Base-by-base conservation (phyloP, 2,113 vertebrate genomes). In the Riparia riparia region DNA sequence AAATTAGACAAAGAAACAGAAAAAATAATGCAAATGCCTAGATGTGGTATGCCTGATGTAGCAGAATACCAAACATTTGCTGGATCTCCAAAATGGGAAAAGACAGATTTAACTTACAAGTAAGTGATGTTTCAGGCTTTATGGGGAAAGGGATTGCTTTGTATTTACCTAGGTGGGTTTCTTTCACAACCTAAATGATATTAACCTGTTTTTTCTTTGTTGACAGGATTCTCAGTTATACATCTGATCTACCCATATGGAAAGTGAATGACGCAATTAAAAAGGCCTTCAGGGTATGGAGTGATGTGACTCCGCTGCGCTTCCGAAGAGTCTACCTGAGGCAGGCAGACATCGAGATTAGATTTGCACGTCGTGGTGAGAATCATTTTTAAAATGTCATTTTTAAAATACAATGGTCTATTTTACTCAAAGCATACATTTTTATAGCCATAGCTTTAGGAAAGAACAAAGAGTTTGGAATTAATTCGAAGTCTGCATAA, bases 21-120 rank as follows among this genome's bases (percentile, higher is more conserved):
- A 88, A 44, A 54, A 28, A 65, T 91, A 18, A 94, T 98, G 66
- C 65, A 72, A 61, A 32, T 32, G 31, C 97, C 98, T 56, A 93
- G 98, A 76, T 98, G 98, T 83, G 98, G 98, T 17, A 4, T 98
- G 6, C 96, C 98, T 0, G 98, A 98, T 83, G 8, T 93, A 42
- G 78, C 78, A 31, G 32, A 77, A 29, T 90, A 82, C 22, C 50
- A 20, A 2, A 28, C 65, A 14, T 89, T 89, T 53, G 7, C 81
- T 70, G 4, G 34, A 18, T 70, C 0, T 9, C 77, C 68, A 26
- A 98, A 15, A 90, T 98, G 98, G 98, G 4, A 1, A 37, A 97
- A 96, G 37, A 96, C 12, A n/a, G 6, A 20, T 6, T 76, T 98
- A 58, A 98, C 98, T 51, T 98, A 98, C 97, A 98, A 22, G 98